Percentiles rank a stretch among this genome's conserved stretches.
Conservation (phyloP, 2,888 invertebrate genomes). For the Apotomis turbidana region DNA sequence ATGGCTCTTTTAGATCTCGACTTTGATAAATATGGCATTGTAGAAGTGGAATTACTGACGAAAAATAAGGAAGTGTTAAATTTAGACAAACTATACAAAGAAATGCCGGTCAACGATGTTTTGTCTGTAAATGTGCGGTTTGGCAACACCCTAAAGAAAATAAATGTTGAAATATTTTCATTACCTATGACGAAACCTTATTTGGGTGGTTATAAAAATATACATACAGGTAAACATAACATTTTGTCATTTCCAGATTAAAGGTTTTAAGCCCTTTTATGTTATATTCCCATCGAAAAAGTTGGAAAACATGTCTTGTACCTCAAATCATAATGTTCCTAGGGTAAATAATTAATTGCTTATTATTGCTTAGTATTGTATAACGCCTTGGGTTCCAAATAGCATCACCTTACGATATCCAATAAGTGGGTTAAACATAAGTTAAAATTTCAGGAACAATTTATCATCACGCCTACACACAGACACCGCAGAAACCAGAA, state of each 20-base stretch:
- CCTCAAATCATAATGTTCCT: no score
- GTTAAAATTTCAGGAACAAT: slow-evolving; percentile 74
- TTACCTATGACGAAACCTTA: slow-evolving; percentile 88
- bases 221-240: slow-evolving; percentile 80
- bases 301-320: no score
- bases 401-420: neutral
- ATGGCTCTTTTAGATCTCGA: slow-evolving; percentile 75
- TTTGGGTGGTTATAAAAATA: slow-evolving; percentile 91
- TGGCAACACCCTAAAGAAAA: slow-evolving; percentile 66
- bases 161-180: slow-evolving; percentile 79
- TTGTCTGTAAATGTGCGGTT: slow-evolving; percentile 73
- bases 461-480: slow-evolving; percentile 92
- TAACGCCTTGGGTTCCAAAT: no score
- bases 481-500: slow-evolving; percentile 87
- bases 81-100: slow-evolving; percentile 74
- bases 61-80: slow-evolving; percentile 71
- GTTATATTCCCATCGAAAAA: no score
- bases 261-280: no score
- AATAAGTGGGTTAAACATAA: neutral
- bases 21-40: slow-evolving; percentile 78
- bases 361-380: no score
- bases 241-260: no score
- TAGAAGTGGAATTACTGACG: slow-evolving; percentile 73
- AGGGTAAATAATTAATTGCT: no score
- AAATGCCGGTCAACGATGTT: slow-evolving; percentile 73